Conservation (phyloP, 2,113 vertebrate genomes). For the Nansenia antarctica region DNA sequence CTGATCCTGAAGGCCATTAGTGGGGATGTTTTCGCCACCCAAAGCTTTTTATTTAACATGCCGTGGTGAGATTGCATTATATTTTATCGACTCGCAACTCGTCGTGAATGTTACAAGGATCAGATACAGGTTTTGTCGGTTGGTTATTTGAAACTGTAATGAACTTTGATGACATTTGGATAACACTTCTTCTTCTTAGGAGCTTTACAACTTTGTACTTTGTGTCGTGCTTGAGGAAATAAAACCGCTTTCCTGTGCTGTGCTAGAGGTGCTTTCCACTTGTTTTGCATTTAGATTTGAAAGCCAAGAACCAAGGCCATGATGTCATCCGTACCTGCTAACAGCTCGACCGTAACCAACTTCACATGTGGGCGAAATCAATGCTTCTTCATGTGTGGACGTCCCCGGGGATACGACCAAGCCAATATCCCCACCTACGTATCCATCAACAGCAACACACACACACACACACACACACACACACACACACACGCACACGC, state of each 20-base stretch:
- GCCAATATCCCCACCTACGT: slow-evolving; percentile 53
- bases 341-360: slow-evolving; percentile 35
- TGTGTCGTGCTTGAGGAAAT: not conserved
- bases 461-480: not conserved
- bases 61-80: not conserved
- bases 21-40: not conserved
- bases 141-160: not conserved
- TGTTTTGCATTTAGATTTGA: slow-evolving; percentile 35
- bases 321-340: slow-evolving; percentile 45
- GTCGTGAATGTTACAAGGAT: not conserved
- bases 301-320: slow-evolving; percentile 23
- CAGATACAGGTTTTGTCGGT: not conserved
- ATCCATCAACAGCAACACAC: no score
- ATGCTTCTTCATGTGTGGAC: slow-evolving; percentile 47
- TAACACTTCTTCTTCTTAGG: no score
- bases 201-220: not conserved
- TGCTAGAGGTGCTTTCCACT: not conserved
- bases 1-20: not conserved
- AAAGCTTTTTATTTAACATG: not conserved
- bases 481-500: not conserved
- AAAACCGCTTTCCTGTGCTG: not conserved
- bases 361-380: slow-evolving; percentile 58
- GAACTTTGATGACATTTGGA: not conserved
- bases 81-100: not conserved
- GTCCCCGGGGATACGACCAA: slow-evolving; percentile 34